phyloP scores from a whole-genome alignment of 2,113 vertebrate species.

The Corythornis cristatus region DNA sequence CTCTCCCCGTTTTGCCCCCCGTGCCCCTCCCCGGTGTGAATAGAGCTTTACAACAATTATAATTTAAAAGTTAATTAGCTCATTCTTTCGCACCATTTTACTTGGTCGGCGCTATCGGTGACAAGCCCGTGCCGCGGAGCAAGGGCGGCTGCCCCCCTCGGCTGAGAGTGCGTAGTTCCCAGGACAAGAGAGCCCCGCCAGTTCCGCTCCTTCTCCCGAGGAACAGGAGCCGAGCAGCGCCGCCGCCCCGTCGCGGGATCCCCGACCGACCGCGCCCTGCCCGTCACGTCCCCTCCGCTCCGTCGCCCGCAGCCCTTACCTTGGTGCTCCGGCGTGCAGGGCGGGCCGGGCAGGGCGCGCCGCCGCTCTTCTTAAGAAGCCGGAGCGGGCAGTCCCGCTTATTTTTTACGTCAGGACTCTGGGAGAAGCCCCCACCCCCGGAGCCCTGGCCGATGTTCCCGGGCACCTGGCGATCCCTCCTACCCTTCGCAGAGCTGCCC shows the following conservation, averaged over 20 bases:
- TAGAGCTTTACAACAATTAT: background rate
- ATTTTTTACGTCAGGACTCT: constrained; percentile 38
- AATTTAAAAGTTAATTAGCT: background rate
- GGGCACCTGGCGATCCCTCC: background rate
- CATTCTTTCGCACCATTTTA: background rate
- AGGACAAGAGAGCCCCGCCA: background rate
- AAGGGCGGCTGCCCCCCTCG: background rate
- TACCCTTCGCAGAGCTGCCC: background rate
- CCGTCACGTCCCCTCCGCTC: background rate
- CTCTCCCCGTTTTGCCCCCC: background rate
- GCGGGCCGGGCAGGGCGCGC: background rate
- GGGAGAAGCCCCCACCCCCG: constrained; percentile 16
- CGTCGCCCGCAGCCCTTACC: background rate
- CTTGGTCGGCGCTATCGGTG: background rate
- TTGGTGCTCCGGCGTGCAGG: background rate
- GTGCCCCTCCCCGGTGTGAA: background rate
- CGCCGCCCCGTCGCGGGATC: background rate
- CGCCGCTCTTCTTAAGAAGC: constrained; percentile 40
- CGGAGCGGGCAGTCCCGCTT: background rate
- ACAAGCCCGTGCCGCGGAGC: background rate
- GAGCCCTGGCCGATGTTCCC: background rate
- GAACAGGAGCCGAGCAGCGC: background rate
- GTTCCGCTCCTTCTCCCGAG: background rate
- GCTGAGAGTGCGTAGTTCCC: background rate
- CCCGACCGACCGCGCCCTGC: no score